These are phyloP conservation scores for Agriotes lineatus DNA, from an alignment of 2,888 invertebrate genomes.

Conservation along the genomic window DNA sequence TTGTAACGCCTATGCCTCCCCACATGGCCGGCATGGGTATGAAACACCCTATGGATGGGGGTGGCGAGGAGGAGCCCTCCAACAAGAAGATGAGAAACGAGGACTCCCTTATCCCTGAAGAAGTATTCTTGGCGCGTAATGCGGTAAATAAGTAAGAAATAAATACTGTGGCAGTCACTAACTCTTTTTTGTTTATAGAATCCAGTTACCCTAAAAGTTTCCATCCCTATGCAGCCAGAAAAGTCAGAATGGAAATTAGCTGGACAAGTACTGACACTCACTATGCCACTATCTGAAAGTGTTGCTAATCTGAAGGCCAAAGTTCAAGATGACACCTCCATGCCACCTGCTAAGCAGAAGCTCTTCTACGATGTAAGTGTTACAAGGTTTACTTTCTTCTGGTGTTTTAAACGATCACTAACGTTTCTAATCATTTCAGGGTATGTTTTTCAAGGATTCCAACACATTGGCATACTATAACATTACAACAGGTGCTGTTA, in stretches of 20 bases:
- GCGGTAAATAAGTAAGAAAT: conserved; percentile 66
- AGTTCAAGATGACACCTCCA: conserved; percentile 86
- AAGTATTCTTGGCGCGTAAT: conserved; percentile 79
- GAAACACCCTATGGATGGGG: conserved; percentile 68
- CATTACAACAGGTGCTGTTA: conserved; percentile 83
- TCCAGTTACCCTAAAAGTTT: conserved; percentile 85
- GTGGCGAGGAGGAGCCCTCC: conserved; percentile 85
- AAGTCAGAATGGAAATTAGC: conserved; percentile 96
- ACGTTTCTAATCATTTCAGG: conserved; percentile 71
- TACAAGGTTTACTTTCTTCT: not conserved
- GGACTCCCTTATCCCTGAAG: conserved; percentile 92
- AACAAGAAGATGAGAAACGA: conserved; percentile 92
- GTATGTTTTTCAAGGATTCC: conserved; percentile 97
- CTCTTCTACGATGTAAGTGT: conserved; percentile 87
- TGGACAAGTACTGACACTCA: conserved; percentile 87
- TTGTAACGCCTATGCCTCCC: conserved; percentile 64
- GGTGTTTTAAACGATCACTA: not conserved
- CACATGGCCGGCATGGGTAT: conserved; percentile 63
- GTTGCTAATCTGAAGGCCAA: conserved; percentile 90
- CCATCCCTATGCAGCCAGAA: conserved; percentile 86
- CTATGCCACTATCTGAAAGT: conserved; percentile 80
- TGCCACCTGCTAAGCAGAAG: conserved; percentile 98
- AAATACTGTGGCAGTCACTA: not conserved
- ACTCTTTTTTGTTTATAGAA: conserved; percentile 66
- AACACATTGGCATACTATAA: conserved; percentile 97